Evolutionary conservation across 2,113 vertebrate genomes (phyloP).

Genomic region (Datnioides undecimradiatus): DNA sequence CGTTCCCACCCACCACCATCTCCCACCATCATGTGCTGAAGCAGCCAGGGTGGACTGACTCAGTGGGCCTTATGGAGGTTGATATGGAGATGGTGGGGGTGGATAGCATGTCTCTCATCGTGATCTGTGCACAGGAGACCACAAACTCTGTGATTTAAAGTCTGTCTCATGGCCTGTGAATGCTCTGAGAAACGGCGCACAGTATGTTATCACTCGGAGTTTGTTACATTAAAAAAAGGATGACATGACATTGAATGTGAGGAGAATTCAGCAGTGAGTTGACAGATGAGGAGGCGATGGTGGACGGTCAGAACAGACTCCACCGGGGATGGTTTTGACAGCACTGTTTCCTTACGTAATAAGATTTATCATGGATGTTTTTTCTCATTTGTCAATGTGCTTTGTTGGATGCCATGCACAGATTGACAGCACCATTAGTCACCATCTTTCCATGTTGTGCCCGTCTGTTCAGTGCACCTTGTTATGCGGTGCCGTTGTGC

Average conservation of each 20-base stretch:
- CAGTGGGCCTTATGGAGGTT: conserved; percentile 79
- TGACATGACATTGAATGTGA: neutral
- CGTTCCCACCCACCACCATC: conserved; percentile 78
- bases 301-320: conserved; percentile 39
- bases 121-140: conserved; percentile 60
- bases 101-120: conserved; percentile 73
- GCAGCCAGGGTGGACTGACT: conserved; percentile 75
- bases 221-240: neutral
- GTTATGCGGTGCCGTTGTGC: conserved; percentile 34
- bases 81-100: conserved; percentile 79
- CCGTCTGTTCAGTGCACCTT: conserved; percentile 53
- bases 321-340: conserved; percentile 67
- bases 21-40: conserved; percentile 73
- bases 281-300: conserved; percentile 61
- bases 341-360: conserved; percentile 61
- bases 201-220: neutral
- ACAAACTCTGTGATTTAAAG: neutral
- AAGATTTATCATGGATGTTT: conserved; percentile 40
- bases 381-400: conserved; percentile 34
- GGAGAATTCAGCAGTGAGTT: conserved; percentile 4
- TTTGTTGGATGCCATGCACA: conserved; percentile 51
- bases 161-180: conserved; percentile 6
- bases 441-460: conserved; percentile 14
- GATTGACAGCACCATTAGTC: conserved; percentile 67
- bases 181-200: neutral